Percentiles rank a stretch among this genome's conserved stretches.
phyloP scores from a whole-genome alignment of 1,140 invertebrate species.

The Delia radicum region DNA sequence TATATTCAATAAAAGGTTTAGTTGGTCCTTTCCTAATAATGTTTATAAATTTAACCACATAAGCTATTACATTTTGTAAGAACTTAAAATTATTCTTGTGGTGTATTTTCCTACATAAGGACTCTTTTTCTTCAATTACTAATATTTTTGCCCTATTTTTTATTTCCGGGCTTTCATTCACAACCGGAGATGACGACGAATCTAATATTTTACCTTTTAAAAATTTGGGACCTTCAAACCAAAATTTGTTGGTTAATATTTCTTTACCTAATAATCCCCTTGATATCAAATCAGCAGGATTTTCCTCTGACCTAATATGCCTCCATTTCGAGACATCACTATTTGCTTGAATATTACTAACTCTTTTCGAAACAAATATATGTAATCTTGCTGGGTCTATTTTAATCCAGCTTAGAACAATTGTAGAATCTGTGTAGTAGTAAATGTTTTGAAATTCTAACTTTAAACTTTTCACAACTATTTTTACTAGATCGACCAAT shows the following conservation, averaged over 20 bases:
- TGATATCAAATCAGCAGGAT: not conserved
- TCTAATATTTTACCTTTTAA: not conserved
- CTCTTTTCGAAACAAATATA: not conserved
- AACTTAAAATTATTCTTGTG: not conserved
- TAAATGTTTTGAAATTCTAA: not conserved
- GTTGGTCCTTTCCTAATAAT: no score
- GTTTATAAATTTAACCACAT: no score
- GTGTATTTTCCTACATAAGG: not conserved
- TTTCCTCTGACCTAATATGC: not conserved
- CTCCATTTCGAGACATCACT: no score
- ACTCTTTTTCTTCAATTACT: no score
- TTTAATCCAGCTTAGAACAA: constrained; percentile 10
- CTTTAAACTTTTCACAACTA: not conserved
- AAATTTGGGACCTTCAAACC: not conserved
- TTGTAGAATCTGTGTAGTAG: not conserved
- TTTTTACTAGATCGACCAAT: not conserved
- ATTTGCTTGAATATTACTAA: no score
- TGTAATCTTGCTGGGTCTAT: not conserved
- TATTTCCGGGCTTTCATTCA: no score
- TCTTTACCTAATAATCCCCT: not conserved
- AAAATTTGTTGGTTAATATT: not conserved
- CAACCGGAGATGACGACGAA: no score
- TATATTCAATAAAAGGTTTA: no score
- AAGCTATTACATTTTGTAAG: not conserved
- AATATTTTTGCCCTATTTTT: no score